Evolutionary conservation across 2,797 vertebrate species (phyloP).

Genomic region (Salmo trutta): DNA sequence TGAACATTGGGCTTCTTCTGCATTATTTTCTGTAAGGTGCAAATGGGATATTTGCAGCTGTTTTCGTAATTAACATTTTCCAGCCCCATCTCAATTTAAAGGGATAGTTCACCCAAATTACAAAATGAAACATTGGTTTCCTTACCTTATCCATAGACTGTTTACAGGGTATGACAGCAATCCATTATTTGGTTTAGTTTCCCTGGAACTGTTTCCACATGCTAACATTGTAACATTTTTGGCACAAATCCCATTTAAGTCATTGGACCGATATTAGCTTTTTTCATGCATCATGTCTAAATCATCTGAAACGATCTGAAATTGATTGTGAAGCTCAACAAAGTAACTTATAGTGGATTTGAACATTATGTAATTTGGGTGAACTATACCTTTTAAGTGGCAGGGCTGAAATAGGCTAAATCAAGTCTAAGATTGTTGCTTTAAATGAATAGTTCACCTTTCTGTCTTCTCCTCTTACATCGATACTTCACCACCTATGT

Average conservation of each 20-base stretch:
- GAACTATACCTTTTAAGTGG: neutral
- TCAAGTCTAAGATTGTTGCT: neutral
- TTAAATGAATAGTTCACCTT: neutral
- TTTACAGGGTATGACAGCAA: neutral
- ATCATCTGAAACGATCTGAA: too few relatives aligned
- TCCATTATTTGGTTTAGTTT: too few relatives aligned
- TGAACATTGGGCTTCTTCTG: neutral
- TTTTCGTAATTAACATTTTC: neutral
- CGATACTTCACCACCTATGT: neutral
- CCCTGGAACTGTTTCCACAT: too few relatives aligned
- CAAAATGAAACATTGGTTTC: neutral
- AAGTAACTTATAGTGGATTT: too few relatives aligned
- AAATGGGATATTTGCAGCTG: neutral
- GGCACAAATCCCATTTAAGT: too few relatives aligned
- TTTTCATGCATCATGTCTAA: too few relatives aligned
- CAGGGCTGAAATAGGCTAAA: neutral
- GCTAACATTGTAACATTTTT: too few relatives aligned
- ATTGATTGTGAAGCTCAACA: too few relatives aligned
- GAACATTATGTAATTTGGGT: neutral
- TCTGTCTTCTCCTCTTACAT: neutral
- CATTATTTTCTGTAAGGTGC: neutral
- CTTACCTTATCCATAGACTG: neutral
- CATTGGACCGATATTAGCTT: too few relatives aligned
- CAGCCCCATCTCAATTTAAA: neutral
- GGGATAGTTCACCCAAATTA: too few relatives aligned